Evolutionary conservation across 2,113 vertebrate genomes (phyloP).

Genomic region (Cochlearius cochlearius): DNA sequence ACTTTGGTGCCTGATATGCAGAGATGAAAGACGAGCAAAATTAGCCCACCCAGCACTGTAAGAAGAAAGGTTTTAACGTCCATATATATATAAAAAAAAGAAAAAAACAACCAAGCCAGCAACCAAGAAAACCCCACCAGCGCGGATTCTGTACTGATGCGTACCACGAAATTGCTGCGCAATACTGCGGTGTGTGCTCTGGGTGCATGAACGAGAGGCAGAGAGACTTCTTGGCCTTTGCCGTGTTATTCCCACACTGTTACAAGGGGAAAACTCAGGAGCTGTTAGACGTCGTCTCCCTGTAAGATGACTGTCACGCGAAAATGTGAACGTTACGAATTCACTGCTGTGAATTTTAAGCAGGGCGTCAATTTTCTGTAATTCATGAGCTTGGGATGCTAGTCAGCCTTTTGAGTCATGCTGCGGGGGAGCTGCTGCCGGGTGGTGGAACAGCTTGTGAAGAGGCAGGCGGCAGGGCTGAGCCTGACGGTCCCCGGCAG

Average conservation of each 20-base stretch:
- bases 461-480: constrained; percentile 9
- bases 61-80: not conserved
- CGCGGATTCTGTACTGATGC: not conserved
- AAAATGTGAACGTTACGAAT: not conserved
- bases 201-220: not conserved
- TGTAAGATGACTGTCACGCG: not conserved
- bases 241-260: not conserved
- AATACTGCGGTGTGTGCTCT: not conserved
- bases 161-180: not conserved
- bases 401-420: constrained; percentile 24
- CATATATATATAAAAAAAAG: too few species aligned
- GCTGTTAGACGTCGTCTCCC: not conserved
- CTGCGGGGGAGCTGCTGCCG: constrained; percentile 25
- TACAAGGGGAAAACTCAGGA: not conserved
- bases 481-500: constrained; percentile 12
- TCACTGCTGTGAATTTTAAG: constrained; percentile 50
- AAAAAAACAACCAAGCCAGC: too few species aligned
- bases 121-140: accelerated
- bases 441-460: constrained; percentile 41
- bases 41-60: not conserved
- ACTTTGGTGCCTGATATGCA: not conserved
- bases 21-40: not conserved
- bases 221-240: constrained; percentile 2
- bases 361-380: constrained; percentile 24
- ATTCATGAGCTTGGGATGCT: not conserved